phyloP scores from a whole-genome alignment of 2,113 vertebrate genomes.

The Anolis carolinensis region DNA sequence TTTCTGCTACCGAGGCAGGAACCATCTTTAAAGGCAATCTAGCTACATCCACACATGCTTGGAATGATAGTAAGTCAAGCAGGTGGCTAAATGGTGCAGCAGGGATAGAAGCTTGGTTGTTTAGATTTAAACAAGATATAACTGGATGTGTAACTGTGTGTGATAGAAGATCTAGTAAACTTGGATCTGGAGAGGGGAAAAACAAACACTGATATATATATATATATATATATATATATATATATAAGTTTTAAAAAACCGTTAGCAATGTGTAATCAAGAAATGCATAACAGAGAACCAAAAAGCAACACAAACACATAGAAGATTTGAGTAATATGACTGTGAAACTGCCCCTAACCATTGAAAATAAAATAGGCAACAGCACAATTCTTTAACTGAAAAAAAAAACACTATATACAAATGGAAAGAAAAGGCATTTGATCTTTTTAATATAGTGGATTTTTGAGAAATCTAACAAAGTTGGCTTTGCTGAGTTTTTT shows the following conservation, averaged over 20 bases:
- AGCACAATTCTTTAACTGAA: conserved; percentile 41
- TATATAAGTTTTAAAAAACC: conserved; percentile 1
- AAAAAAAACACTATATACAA: conserved; percentile 6
- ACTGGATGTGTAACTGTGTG: neutral
- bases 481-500: neutral
- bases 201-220: too few relatives aligned
- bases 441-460: conserved; percentile 15
- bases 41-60: neutral
- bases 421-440: conserved; percentile 56
- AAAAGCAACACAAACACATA: conserved; percentile 11
- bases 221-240: too few relatives aligned
- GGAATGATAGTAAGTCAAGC: neutral
- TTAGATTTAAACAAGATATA: neutral
- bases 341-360: conserved; percentile 54
- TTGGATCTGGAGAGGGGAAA: neutral
- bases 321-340: conserved; percentile 10
- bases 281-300: conserved; percentile 60
- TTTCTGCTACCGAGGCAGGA: neutral
- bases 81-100: neutral
- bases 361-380: conserved; percentile 45
- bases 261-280: conserved; percentile 55
- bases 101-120: neutral
- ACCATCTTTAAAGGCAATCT: neutral
- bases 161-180: neutral
- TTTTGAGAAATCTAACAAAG: neutral